Evolutionary conservation across 2,113 vertebrate species (phyloP).

Genomic region (Nicator chloris): DNA sequence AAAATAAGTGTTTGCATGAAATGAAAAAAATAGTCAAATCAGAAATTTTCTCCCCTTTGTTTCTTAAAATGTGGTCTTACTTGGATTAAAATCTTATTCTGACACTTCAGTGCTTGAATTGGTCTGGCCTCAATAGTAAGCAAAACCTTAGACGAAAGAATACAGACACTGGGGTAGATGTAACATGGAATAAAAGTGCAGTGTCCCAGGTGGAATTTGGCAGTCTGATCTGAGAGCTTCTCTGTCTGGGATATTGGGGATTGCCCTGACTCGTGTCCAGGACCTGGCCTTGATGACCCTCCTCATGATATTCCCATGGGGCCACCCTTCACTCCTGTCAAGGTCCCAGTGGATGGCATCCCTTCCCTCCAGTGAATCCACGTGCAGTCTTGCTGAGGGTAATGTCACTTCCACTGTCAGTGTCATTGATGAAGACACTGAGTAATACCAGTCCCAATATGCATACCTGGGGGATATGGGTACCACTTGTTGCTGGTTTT

Average conservation of each 20-base stretch:
- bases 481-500: not conserved
- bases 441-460: not conserved
- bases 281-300: not conserved
- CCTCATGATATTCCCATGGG: not conserved
- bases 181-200: not conserved
- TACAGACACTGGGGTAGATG: not conserved
- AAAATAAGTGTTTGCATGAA: not conserved
- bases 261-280: not conserved
- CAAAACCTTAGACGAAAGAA: not conserved
- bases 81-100: not conserved
- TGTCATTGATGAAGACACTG: not conserved
- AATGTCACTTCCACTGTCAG: rapidly evolving
- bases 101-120: not conserved
- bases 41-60: not conserved
- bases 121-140: not conserved
- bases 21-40: not conserved
- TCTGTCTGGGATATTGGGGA: rapidly evolving
- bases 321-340: not conserved
- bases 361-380: not conserved
- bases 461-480: not conserved
- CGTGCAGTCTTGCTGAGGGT: not conserved
- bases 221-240: not conserved
- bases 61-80: not conserved
- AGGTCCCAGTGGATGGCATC: not conserved
- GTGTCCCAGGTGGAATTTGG: not conserved